Conservation (phyloP, 2,888 invertebrate genomes). For the Priocnemis perturbator region DNA sequence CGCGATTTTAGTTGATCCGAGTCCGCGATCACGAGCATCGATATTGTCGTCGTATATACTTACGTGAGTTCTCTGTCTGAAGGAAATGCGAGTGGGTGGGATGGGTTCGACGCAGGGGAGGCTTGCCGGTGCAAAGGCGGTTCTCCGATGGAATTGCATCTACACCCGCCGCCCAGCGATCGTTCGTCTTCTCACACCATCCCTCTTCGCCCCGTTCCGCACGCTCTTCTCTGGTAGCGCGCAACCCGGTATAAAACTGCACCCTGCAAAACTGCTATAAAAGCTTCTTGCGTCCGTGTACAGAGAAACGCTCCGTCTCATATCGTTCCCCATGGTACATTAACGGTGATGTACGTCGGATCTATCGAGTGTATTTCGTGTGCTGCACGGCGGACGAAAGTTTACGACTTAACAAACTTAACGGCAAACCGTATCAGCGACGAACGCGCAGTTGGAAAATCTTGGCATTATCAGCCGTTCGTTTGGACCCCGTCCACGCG, state of each 20-base stretch:
- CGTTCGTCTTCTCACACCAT: slow-evolving; percentile 14
- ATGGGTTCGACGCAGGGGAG: background rate
- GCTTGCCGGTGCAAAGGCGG: too few relatives aligned
- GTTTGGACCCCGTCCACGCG: too few relatives aligned
- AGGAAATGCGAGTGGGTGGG: slow-evolving; percentile 3
- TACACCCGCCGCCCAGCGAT: slow-evolving; percentile 14
- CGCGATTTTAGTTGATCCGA: slow-evolving; percentile 26
- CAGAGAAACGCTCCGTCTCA: too few relatives aligned
- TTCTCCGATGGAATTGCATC: slow-evolving; percentile 20
- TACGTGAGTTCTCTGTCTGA: slow-evolving; percentile 13
- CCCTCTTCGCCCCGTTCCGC: background rate
- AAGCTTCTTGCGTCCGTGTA: background rate
- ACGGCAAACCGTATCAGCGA: too few relatives aligned
- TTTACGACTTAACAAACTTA: too few relatives aligned
- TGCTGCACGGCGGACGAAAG: too few relatives aligned
- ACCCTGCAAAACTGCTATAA: background rate
- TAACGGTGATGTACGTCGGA: too few relatives aligned
- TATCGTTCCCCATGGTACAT: too few relatives aligned
- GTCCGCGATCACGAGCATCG: slow-evolving; percentile 28
- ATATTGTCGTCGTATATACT: slow-evolving; percentile 32
- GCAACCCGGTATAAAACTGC: slow-evolving; percentile 2
- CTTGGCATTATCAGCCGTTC: too few relatives aligned
- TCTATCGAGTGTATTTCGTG: too few relatives aligned
- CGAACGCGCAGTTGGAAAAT: too few relatives aligned
- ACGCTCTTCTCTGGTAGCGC: background rate